Evolutionary conservation across 2,113 vertebrate species (phyloP).

Genomic region (Carollia perspicillata): DNA sequence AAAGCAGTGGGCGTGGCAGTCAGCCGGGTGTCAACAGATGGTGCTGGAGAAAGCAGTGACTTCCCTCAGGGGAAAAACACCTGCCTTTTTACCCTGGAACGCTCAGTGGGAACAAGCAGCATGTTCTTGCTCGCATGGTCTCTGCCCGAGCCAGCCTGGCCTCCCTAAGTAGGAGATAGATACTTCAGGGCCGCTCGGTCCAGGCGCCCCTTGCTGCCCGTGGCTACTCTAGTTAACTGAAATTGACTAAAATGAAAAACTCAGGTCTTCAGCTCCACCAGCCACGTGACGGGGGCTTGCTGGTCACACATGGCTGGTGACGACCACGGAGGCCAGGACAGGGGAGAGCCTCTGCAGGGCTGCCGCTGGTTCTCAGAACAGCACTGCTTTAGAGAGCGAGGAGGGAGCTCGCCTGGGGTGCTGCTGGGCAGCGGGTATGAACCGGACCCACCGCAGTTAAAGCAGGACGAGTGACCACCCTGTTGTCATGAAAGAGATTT

Average conservation of each 20-base stretch:
- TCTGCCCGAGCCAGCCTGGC: neutral
- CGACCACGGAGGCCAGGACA: accelerated
- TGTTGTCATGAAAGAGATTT: neutral
- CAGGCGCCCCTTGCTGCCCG: neutral
- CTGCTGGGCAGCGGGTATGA: neutral
- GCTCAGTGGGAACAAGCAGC: neutral
- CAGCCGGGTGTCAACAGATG: neutral
- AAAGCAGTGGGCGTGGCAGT: neutral
- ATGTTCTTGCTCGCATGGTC: neutral
- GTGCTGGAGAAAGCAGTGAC: neutral
- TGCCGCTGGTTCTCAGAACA: neutral
- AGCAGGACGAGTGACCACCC: neutral
- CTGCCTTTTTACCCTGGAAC: neutral
- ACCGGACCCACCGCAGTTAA: neutral
- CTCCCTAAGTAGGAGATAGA: neutral
- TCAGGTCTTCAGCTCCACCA: neutral
- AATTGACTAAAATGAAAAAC: neutral
- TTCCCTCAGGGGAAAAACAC: neutral
- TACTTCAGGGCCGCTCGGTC: too few species aligned
- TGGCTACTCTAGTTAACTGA: neutral
- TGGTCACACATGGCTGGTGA: neutral
- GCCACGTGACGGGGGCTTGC: neutral
- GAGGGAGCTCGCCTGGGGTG: neutral
- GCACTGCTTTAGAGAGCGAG: neutral
- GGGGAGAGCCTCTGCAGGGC: accelerated